Percentiles rank a stretch among this genome's conserved stretches.
phyloP scores from a whole-genome alignment of 2,888 invertebrate species.

The Lycophotia porphyrea region DNA sequence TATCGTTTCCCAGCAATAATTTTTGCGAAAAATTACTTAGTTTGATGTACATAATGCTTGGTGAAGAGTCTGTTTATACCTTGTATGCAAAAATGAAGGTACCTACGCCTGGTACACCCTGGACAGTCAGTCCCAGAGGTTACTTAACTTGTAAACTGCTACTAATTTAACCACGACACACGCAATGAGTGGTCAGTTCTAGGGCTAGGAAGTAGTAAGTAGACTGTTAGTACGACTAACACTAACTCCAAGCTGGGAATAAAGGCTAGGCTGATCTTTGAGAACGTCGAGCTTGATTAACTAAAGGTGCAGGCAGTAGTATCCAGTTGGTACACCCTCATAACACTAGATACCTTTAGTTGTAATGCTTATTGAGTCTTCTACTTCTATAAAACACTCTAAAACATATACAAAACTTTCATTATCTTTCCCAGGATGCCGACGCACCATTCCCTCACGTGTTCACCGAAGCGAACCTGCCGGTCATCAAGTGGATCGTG shows the following conservation, averaged over 20 bases:
- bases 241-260: no score
- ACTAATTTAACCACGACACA: background rate
- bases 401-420: background rate
- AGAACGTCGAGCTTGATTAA: background rate
- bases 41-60: no score
- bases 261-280: background rate
- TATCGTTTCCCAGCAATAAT: no score
- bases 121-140: background rate
- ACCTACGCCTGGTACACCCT: background rate
- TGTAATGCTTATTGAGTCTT: background rate
- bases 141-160: background rate
- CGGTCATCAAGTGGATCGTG: slow-evolving; percentile 96
- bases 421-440: slow-evolving; percentile 89
- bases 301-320: background rate
- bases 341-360: background rate
- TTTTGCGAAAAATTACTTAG: no score
- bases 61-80: no score
- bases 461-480: slow-evolving; percentile 94
- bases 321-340: background rate
- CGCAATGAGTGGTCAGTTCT: background rate
- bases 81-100: background rate
- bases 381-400: background rate
- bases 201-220: background rate
- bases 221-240: background rate
- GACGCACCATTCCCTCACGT: slow-evolving; percentile 97